These are phyloP conservation scores for Meghimatium bilineatum DNA, from an alignment of 2,888 invertebrate genomes.

Conservation along the genomic window DNA sequence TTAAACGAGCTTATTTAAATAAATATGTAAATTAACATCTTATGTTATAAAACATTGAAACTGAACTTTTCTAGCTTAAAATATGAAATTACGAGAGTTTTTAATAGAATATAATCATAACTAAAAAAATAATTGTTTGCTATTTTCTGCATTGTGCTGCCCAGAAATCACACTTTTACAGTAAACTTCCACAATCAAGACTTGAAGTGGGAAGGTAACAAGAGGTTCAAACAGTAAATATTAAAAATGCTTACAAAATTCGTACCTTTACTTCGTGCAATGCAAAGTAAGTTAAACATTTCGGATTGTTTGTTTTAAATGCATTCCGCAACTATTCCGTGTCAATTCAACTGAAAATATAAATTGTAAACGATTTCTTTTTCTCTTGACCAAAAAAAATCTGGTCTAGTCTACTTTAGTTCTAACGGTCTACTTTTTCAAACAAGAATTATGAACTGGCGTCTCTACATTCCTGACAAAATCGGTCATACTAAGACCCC, in stretches of 20 bases:
- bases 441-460: no score
- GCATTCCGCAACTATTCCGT: no score
- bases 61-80: neutral
- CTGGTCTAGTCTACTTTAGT: no score
- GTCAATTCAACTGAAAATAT: no score
- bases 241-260: constrained; percentile 44
- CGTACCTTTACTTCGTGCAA: constrained; percentile 31
- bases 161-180: neutral
- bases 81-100: neutral
- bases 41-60: neutral
- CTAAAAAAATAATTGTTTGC: neutral
- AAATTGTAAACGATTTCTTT: no score
- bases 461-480: no score
- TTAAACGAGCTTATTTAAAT: neutral
- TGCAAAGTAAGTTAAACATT: constrained; percentile 31
- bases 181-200: neutral
- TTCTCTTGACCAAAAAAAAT: no score
- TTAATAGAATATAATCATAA: neutral
- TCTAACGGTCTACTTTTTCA: no score
- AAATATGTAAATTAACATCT: neutral
- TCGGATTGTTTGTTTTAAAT: neutral
- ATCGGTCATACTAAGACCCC: no score
- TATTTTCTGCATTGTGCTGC: neutral
- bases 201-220: neutral
- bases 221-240: neutral